These are phyloP conservation scores for Erynnis tages DNA, from an alignment of 2,888 invertebrate genomes.

Conservation along the genomic window DNA sequence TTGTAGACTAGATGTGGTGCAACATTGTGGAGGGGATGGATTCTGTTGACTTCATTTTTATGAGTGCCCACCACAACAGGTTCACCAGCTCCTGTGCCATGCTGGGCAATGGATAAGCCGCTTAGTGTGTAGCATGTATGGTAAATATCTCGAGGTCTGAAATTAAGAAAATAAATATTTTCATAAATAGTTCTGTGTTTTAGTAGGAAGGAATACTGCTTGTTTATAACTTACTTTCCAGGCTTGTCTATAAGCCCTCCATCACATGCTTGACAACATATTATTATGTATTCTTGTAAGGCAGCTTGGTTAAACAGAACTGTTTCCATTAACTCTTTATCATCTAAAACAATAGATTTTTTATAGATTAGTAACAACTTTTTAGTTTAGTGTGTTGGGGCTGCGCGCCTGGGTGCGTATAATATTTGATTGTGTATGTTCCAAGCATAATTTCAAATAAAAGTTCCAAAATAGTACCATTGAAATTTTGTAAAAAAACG, in stretches of 20 bases:
- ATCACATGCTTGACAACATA: slow-evolving; percentile 92
- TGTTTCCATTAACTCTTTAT: slow-evolving; percentile 76
- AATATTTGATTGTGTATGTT: no score
- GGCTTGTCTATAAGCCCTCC: slow-evolving; percentile 99
- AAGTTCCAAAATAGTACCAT: no score
- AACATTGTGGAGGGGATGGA: slow-evolving; percentile 93
- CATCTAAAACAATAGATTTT: no score
- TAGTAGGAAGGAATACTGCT: neutral
- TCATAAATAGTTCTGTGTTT: neutral
- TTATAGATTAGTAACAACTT: no score
- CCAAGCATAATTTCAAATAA: no score
- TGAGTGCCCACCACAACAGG: slow-evolving; percentile 84
- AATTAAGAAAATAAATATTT: slow-evolving; percentile 41
- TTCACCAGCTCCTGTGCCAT: slow-evolving; percentile 75
- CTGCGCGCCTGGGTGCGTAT: no score
- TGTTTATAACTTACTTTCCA: slow-evolving; percentile 89
- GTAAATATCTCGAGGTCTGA: slow-evolving; percentile 93
- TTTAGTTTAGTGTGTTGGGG: no score
- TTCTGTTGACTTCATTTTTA: slow-evolving; percentile 86
- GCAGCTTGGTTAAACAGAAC: slow-evolving; percentile 91
- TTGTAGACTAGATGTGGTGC: slow-evolving; percentile 83
- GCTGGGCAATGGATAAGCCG: slow-evolving; percentile 96
- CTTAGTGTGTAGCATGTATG: slow-evolving; percentile 98
- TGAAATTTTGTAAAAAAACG: no score
- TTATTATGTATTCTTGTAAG: slow-evolving; percentile 96